Evolutionary conservation across 2,888 invertebrate species (phyloP).

Genomic region (Arctia plantaginis): DNA sequence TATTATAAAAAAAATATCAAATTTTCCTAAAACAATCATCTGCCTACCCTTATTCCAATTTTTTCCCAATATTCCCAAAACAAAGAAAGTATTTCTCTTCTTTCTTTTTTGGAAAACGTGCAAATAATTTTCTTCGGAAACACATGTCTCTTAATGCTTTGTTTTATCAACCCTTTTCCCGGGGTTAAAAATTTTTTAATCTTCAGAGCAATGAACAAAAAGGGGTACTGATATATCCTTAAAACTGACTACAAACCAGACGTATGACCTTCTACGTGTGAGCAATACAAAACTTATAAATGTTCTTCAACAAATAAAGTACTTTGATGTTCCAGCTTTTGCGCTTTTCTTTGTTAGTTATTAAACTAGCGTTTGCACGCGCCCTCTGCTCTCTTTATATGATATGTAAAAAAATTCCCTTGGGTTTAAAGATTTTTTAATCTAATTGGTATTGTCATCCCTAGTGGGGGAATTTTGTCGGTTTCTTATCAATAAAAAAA

Average conservation of each 20-base stretch:
- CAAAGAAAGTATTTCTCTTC: too few relatives aligned
- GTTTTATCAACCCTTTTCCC: background rate
- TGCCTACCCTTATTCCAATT: too few relatives aligned
- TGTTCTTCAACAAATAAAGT: slow-evolving; percentile 1
- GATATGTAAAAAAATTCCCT: background rate
- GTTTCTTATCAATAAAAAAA: background rate
- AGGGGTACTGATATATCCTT: background rate
- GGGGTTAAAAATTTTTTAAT: background rate
- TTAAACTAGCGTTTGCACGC: background rate
- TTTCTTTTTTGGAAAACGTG: background rate
- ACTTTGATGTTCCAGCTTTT: background rate
- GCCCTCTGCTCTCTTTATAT: too few relatives aligned
- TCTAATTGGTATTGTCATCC: background rate
- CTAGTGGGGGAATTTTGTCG: background rate
- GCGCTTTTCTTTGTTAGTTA: background rate
- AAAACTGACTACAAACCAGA: background rate
- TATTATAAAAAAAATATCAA: too few relatives aligned
- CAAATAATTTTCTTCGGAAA: background rate
- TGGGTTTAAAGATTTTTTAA: background rate
- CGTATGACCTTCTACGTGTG: background rate
- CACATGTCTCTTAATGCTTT: background rate
- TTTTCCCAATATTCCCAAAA: too few relatives aligned
- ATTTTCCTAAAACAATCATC: too few relatives aligned
- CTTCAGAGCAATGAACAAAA: background rate
- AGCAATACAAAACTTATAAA: background rate